These are phyloP conservation scores for Ploceus nigricollis DNA, from an alignment of 2,113 vertebrate species.

Conservation along the genomic window DNA sequence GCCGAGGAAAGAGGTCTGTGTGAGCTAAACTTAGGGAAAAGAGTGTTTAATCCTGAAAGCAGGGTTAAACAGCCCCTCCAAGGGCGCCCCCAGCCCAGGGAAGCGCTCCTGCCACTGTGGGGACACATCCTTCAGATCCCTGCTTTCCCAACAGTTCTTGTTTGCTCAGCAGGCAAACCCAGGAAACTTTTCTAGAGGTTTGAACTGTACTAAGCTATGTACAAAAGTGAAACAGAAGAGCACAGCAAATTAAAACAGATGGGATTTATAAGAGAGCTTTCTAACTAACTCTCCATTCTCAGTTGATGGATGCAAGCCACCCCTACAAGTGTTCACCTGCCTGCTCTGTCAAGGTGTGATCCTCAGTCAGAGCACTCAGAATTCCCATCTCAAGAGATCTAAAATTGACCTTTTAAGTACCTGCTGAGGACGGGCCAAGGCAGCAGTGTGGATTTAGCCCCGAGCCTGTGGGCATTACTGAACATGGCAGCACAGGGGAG, in stretches of 20 bases:
- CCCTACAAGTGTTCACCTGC: neutral
- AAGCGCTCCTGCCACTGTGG: accelerated
- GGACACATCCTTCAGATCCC: accelerated
- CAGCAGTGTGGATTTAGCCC: neutral
- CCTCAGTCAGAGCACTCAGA: neutral
- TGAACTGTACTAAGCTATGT: accelerated
- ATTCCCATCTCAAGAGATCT: neutral
- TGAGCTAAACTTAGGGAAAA: accelerated
- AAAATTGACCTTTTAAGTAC: neutral
- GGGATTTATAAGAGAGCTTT: accelerated
- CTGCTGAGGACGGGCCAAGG: accelerated
- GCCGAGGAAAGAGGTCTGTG: neutral
- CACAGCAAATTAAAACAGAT: accelerated
- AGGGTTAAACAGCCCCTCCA: neutral
- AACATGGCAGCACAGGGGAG: neutral
- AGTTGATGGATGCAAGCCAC: neutral
- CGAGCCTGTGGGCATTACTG: accelerated
- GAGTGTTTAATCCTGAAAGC: neutral
- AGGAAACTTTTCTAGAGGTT: too few species aligned
- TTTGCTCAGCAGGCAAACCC: neutral
- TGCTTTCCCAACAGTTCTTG: accelerated
- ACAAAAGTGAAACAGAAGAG: neutral
- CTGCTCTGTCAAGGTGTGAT: too few species aligned
- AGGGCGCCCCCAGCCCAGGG: too few species aligned
- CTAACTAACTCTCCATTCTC: neutral